Base-by-base conservation (phyloP, 2,797 vertebrate genomes). In the Propithecus perrieri region DNA sequence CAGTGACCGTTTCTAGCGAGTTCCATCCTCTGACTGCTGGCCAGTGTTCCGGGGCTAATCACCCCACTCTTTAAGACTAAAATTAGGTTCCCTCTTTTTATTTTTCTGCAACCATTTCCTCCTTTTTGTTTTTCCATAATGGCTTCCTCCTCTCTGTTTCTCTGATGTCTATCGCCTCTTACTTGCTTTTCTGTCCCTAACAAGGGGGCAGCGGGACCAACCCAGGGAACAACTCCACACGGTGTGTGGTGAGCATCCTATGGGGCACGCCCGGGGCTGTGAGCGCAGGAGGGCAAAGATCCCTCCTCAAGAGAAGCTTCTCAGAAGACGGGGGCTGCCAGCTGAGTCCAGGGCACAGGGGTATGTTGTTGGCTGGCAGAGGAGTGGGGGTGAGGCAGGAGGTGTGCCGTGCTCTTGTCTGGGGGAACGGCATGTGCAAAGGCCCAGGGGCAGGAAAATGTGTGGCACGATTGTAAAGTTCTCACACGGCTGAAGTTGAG, bases 341-440 rank as follows among this genome's bases (percentile, higher is more conserved):
- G 80, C 5, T 0, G 12, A 11, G 38, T 33, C 2, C 57, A 4
- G 38, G 84, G 22, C 11, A 48, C 33, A 3, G 2, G 33, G 38
- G 22, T 1, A 1, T 1, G 0, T 0, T 4, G 11, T 5, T 2
- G 0, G 3, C 11, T 1, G 12, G 72, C 67, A 2, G 33, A 41
- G 28, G 20, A 17, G 1, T 0, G 3, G 1, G 7, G 5, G 59
- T 4, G 12, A n/a, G 24, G 17, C 11, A 13, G 20, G 55, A 17
- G 20, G 0, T 0, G 6, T 1, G 20, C 14, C 55, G 9, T 15
- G 0, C 8, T 24, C 46, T 38, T 2, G 2, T 2, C 9, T 2
- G 43, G 15, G 15, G 57, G 7, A 26, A 10, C 11, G 0, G 61
- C 12, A 0, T 0, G 24, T 69, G 91, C 91, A 94, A 55, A 94